These are phyloP conservation scores for Corythoichthys intestinalis DNA, from an alignment of 2,113 vertebrate species.

Conservation along the genomic window DNA sequence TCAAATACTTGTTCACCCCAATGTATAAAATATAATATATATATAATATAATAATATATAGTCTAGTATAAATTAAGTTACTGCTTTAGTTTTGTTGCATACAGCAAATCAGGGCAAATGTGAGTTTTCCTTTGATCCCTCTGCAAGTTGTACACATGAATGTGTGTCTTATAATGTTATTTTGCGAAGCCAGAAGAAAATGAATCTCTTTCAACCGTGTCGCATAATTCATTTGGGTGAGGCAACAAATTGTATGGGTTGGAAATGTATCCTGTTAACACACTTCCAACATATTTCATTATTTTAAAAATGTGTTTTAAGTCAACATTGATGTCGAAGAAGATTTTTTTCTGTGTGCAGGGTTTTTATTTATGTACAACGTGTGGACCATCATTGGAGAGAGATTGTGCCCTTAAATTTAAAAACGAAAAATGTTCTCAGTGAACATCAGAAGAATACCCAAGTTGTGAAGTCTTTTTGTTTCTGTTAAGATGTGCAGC, in stretches of 20 bases:
- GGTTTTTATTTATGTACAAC: too few relatives aligned
- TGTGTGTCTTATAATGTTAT: conserved; percentile 22
- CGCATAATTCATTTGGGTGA: conserved; percentile 13
- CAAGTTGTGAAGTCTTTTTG: neutral
- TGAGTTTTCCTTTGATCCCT: conserved; percentile 16
- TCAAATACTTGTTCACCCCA: too few relatives aligned
- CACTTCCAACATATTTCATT: neutral
- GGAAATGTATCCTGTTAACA: neutral
- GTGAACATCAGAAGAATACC: neutral
- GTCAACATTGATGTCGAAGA: neutral
- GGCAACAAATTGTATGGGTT: neutral
- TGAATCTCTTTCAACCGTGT: conserved; percentile 17
- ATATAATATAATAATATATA: too few relatives aligned
- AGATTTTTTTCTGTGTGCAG: too few relatives aligned
- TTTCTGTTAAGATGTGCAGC: neutral
- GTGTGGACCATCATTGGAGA: too few relatives aligned
- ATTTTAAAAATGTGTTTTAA: neutral
- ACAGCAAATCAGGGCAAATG: neutral
- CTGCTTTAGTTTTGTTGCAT: conserved; percentile 12
- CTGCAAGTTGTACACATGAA: neutral
- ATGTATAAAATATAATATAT: neutral
- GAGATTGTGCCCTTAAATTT: too few relatives aligned
- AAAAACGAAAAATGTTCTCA: neutral
- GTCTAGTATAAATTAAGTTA: conserved; percentile 4
- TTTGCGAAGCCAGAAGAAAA: conserved; percentile 17